Base-by-base conservation (phyloP, 2,113 vertebrate genomes). In the Oncorhynchus masou region DNA sequence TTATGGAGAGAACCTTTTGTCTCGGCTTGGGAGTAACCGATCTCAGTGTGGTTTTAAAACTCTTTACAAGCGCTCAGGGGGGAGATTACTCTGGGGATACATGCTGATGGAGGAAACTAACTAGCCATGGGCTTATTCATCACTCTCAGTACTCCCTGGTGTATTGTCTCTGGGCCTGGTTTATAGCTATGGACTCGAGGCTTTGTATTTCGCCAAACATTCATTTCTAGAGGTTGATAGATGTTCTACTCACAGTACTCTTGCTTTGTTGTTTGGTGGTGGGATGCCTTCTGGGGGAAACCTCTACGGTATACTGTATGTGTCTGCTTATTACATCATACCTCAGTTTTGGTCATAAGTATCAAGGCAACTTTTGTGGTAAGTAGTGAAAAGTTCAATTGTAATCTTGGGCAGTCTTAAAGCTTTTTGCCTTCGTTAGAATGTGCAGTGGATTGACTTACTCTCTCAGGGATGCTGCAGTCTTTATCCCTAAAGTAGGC, bases 161-260 rank as follows among this genome's bases (percentile, higher is more conserved):
- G 27, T 29, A 29, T 29, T 24, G 15, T 67, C 27, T 16, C 25
- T 57, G 8, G 39, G 19, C 54, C 20, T 15, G 2, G 39, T 45
- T 45, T 45, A 11, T 67, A 67, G 65, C 65, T 67, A 25, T 75
- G 67, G 75, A 79, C 51, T 60, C 76, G 59, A 73, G n/a, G 24
- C 22, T 16, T 67, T 31, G 65, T 67, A 67, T 67, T 67, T 67
- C 27, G 2, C 39, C 67, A 45, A 45, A 45, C 39, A 15, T 5
- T 31, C 29, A 31, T 25, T 19, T 39, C 13, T 68, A 4, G 27
- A 5, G 19, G 27, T 15, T 68, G 16, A 68, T 20, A 27, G 27
- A 29, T 27, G 66, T 7, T 34, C 13, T 34, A 6, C 49, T 51
- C 49, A 11, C 66, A 8, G 15, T 68, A 31, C 66, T 31, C 13